phyloP scores from a whole-genome alignment of 2,797 vertebrate genomes.

The Capromys pilorides region DNA sequence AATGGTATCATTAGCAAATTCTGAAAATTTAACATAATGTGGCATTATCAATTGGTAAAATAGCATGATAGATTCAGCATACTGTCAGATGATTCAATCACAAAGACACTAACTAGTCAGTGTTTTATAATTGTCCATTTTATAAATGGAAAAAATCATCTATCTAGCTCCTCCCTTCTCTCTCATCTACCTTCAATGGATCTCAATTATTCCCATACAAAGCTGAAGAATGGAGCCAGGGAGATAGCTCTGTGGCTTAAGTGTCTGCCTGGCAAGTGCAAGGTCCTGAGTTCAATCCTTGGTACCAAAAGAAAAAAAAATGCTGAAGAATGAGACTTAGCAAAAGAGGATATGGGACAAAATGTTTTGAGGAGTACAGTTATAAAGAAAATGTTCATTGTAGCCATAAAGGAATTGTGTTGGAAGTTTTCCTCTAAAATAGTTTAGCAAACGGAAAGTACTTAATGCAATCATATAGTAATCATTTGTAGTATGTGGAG shows the following conservation, averaged over 20 bases:
- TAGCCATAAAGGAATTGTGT: slow-evolving; percentile 54
- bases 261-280: too few species aligned
- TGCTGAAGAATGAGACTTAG: not conserved
- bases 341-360: slow-evolving; percentile 30
- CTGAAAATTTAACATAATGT: slow-evolving; percentile 15
- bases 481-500: slow-evolving; percentile 53
- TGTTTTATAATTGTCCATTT: too few species aligned
- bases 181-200: not conserved
- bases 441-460: slow-evolving; percentile 60
- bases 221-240: slow-evolving; percentile 14
- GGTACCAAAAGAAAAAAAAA: too few species aligned
- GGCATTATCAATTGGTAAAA: not conserved
- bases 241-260: too few species aligned
- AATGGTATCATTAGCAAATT: slow-evolving; percentile 39
- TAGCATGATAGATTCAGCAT: not conserved
- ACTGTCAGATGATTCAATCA: slow-evolving; percentile 24
- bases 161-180: slow-evolving; percentile 1
- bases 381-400: slow-evolving; percentile 35
- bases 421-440: slow-evolving; percentile 68
- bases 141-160: not conserved
- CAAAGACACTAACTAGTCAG: too few species aligned
- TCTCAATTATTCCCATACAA: slow-evolving; percentile 48
- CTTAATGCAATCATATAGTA: slow-evolving; percentile 48
- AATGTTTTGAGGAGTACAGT: slow-evolving; percentile 58
- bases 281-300: too few species aligned